Evolutionary conservation across 2,113 vertebrate species (phyloP).

Genomic region (Eidolon helvum): DNA sequence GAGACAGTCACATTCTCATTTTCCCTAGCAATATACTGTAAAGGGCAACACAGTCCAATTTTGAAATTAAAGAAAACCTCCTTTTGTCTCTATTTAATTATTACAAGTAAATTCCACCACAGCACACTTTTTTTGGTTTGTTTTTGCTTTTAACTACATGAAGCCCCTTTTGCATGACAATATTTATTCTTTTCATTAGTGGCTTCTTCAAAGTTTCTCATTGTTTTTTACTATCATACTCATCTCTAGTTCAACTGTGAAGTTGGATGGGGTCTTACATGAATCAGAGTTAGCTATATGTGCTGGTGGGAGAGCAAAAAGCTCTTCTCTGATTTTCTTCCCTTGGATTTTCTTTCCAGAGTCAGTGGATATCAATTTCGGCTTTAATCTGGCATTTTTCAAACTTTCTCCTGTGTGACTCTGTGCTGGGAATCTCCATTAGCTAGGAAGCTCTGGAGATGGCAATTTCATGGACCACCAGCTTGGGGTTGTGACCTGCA

Average conservation of each 20-base stretch:
- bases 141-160: not conserved
- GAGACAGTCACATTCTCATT: not conserved
- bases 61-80: slow-evolving; percentile 33
- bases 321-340: slow-evolving; percentile 35
- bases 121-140: not conserved
- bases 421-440: slow-evolving; percentile 62
- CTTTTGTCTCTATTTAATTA: slow-evolving; percentile 10
- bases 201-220: slow-evolving; percentile 10
- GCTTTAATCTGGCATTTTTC: slow-evolving; percentile 66
- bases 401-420: slow-evolving; percentile 40
- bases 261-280: slow-evolving; percentile 22
- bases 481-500: slow-evolving; percentile 63
- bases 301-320: slow-evolving; percentile 1
- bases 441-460: slow-evolving; percentile 63
- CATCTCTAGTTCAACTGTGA: slow-evolving; percentile 14
- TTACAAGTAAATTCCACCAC: slow-evolving; percentile 9
- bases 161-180: not conserved
- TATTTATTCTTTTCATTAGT: slow-evolving; percentile 25
- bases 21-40: not conserved
- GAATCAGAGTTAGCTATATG: slow-evolving; percentile 36
- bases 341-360: slow-evolving; percentile 50
- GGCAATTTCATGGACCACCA: slow-evolving; percentile 71
- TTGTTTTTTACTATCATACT: slow-evolving; percentile 27
- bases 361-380: slow-evolving; percentile 57
- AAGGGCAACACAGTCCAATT: not conserved